Base-by-base conservation (phyloP, 2,797 vertebrate species). In the Coregonus suidteri region DNA sequence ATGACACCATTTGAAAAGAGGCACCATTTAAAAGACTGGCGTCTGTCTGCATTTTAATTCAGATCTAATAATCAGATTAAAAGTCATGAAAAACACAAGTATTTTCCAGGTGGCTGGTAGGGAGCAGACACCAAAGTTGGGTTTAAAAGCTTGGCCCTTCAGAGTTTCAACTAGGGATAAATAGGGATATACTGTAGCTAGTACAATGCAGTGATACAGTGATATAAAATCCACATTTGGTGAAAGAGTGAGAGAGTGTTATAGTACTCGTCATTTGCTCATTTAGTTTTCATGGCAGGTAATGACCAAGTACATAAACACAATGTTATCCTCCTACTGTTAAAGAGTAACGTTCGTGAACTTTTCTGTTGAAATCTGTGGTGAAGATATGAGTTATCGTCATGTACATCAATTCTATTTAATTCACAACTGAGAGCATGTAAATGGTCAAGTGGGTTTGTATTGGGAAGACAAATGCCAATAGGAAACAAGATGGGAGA, bases 31-130 rank as follows among this genome's bases (percentile, higher is more conserved):
- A 62, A 11, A 87, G 82, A 56, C 64, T 56, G 83, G 77, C 83
- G 84, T 89, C 91, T 90, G 85, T 88, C 87, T 89, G 89, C 89
- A 85, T 93, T 90, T 92, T 93, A 92, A 92, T 90, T 93, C 94
- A 71, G 91, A 94, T 89, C 84, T 91, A 90, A 92, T 89, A 90
- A 88, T 86, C 6, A 3, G 77, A 71, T 2, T 6, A 66, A 37
- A 35, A 64, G 41, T 53, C n/a, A 35, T 25, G 1, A 67, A 18
- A 30, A 71, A 72, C 68, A 54, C 52, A 18, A 47, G 2, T 65
- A 30, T 66, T 66, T 66, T 4, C 6, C 53, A 54, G 53, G 53
- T 15, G 16, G 56, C 15, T n/a, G 16, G 56, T n/a, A 59, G 18
- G 56, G 56, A 59, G 56, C 18, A 59, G 7, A 59, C 56, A 59